Evolutionary conservation across 2,888 invertebrate genomes (phyloP), one percentile per base, ranked within the genome.

Genomic region (Rhabditophanes sp.): DNA sequence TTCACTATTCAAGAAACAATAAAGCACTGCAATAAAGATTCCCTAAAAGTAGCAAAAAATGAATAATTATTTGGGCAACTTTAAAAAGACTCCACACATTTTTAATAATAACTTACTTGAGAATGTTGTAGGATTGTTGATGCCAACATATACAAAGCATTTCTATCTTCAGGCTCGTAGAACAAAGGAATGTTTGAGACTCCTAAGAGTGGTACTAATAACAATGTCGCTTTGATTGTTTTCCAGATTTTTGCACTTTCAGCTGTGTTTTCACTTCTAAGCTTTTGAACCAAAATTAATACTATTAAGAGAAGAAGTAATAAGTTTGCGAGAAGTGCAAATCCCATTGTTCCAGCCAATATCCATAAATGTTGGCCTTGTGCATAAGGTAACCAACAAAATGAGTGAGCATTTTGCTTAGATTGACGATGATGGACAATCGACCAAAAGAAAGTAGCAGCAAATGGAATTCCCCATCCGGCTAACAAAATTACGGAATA

Each of bases 121-220:
- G 71, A 70, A 11, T 72, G 68, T 37, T 72, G 71, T 2, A 73
- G 60, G 15, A 71, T 56, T 12, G 72, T 69, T 36, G 72, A 72
- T 2, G 67, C 68, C 15, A 73, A 57, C 54, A 71, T 66, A 50
- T 73, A 73, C n/a, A 67, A 46, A 16, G 47, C 47, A 25, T 51
- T 48, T 11, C 55, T 57, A 16, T 54, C 39, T 16, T 53, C 46
- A 1, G 71, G 71, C 42, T 70, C 70, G 39, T 67, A 65, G 38
- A 72, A 65, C 40, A 73, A 69, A 3, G 73, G 55, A 21, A 74
- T 57, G 49, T 73, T 72, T 2, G 72, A 72, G 35, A 73, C 64
- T 9, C 74, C 74, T 14, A 73, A 63, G 14, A 74, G 56, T 2
- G 74, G 74, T 34, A 74, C 70, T 9, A 74, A 56, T 6, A 74